Evolutionary conservation across 1,140 invertebrate genomes (phyloP).

Genomic region (Mycetomoellerius zeteki): DNA sequence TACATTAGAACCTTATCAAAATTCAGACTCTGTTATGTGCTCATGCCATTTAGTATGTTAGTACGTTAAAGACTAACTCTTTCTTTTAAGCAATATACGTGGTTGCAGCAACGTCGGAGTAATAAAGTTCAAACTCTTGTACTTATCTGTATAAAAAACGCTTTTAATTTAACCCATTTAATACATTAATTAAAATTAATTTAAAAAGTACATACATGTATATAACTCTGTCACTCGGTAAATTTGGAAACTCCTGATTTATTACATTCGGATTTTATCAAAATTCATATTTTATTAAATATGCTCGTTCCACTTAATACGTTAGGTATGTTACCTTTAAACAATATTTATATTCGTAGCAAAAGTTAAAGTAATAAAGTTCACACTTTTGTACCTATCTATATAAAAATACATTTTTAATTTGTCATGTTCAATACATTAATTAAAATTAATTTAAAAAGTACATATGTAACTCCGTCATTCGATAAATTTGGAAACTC

Average conservation of each 20-base stretch:
- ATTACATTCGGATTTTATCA: not conserved
- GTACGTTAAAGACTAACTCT: no score
- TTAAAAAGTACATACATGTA: not conserved
- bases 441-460: not conserved
- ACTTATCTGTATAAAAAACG: not conserved
- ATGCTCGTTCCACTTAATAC: not conserved
- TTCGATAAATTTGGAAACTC: not conserved
- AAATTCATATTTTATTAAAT: slow-evolving; percentile 12
- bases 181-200: not conserved
- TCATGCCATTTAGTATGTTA: no score
- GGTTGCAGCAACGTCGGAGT: no score
- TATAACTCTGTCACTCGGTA: not conserved
- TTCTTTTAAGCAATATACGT: no score
- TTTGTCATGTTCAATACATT: not conserved
- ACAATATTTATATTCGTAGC: no score
- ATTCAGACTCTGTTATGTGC: no score
- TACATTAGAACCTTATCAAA: no score
- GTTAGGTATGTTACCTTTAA: no score
- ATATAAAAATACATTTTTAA: not conserved
- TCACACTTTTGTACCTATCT: no score
- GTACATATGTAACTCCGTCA: not conserved
- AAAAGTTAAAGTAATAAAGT: no score
- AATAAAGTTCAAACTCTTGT: not conserved
- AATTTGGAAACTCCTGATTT: not conserved
- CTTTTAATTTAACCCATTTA: not conserved